Percentiles rank a stretch among this genome's conserved stretches.
Conservation (phyloP, 2,888 invertebrate genomes). For the Dermolepida albohirtum region DNA sequence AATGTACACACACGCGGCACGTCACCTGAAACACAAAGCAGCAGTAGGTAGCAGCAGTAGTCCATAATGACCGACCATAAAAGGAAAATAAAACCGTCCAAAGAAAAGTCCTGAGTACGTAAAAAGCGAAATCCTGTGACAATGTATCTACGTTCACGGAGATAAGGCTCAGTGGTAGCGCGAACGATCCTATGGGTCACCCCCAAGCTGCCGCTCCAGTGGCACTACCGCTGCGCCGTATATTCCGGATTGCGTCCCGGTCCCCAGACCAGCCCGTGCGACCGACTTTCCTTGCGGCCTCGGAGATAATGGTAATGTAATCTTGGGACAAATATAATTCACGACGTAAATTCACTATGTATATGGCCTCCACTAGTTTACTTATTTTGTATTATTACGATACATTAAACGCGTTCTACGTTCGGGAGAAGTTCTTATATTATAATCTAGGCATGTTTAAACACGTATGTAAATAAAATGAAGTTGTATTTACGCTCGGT, state of each 20-base stretch:
- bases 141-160: conserved; percentile 50
- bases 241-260: conserved; percentile 45
- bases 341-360: conserved; percentile 57
- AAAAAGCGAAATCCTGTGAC: conserved; percentile 49
- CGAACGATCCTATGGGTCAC: conserved; percentile 34
- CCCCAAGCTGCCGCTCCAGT: conserved; percentile 43
- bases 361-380: conserved; percentile 49
- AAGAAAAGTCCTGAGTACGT: conserved; percentile 43
- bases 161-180: conserved; percentile 46
- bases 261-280: conserved; percentile 38
- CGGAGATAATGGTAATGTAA: conserved; percentile 63
- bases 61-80: conserved; percentile 42
- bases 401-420: conserved; percentile 53
- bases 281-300: conserved; percentile 54
- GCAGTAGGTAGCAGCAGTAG: conserved; percentile 5
- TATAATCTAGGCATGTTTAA: too few species aligned
- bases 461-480: too few species aligned
- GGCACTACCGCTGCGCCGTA: conserved; percentile 40
- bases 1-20: conserved; percentile 1
- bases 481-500: too few species aligned
- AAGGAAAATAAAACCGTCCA: conserved; percentile 41
- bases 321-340: conserved; percentile 64
- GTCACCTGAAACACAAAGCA: conserved; percentile 39
- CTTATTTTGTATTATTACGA: conserved; percentile 59
- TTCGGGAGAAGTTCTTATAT: conserved; percentile 13